These are phyloP conservation scores for Pimephales promelas DNA, from an alignment of 2,113 vertebrate genomes.

Conservation along the genomic window DNA sequence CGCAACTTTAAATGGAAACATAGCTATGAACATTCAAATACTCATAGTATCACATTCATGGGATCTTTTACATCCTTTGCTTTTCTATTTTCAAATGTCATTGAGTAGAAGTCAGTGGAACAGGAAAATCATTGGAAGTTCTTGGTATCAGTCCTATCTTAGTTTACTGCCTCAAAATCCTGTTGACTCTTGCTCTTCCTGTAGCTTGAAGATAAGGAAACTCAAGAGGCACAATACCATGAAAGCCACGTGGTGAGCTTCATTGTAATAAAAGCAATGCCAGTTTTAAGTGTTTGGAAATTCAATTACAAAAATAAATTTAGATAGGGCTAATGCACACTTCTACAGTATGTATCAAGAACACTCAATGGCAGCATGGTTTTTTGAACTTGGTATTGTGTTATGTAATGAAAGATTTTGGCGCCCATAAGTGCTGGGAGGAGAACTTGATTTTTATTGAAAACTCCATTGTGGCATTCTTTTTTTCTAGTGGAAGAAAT, in stretches of 20 bases:
- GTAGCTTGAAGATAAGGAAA: slow-evolving; percentile 78
- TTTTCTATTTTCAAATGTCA: slow-evolving; percentile 46
- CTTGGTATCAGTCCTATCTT: slow-evolving; percentile 71
- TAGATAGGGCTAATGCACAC: background rate
- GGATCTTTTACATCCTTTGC: slow-evolving; percentile 18
- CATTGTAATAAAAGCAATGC: slow-evolving; percentile 58
- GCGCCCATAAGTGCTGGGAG: background rate
- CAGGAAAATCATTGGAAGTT: slow-evolving; percentile 71
- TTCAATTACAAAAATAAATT: slow-evolving; percentile 63
- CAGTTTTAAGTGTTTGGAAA: slow-evolving; percentile 56
- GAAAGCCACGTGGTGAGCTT: slow-evolving; percentile 59
- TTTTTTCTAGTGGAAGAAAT: slow-evolving; percentile 32
- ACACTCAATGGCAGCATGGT: slow-evolving; percentile 1
- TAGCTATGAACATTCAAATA: slow-evolving; percentile 5
- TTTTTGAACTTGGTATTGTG: slow-evolving; percentile 12
- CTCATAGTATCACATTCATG: slow-evolving; percentile 12
- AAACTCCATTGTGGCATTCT: slow-evolving; percentile 40
- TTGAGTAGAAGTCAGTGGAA: slow-evolving; percentile 53
- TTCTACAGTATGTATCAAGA: slow-evolving; percentile 30
- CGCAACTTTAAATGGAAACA: too few species aligned
- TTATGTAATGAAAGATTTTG: slow-evolving; percentile 18
- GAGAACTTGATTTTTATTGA: slow-evolving; percentile 40
- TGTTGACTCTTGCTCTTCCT: slow-evolving; percentile 81
- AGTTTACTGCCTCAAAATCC: slow-evolving; percentile 76
- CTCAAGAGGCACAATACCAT: slow-evolving; percentile 69